These are phyloP conservation scores for Calameuta filiformis DNA, from an alignment of 2,888 invertebrate genomes.

Conservation along the genomic window DNA sequence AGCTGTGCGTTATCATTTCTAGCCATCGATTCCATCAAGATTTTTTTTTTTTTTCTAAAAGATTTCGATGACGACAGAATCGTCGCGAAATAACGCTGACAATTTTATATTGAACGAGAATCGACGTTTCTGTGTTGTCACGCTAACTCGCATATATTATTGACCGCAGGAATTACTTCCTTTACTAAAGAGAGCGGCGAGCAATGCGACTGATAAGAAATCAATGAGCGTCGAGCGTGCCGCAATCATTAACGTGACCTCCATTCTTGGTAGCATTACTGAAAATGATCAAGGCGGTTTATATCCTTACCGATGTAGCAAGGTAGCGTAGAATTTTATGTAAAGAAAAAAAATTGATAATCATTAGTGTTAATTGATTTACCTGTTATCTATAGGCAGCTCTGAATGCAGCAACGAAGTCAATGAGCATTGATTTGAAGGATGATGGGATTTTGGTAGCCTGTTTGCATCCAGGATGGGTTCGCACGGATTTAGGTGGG, in stretches of 20 bases:
- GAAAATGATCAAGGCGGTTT: slow-evolving; percentile 81
- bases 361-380: neutral
- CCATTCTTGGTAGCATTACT: slow-evolving; percentile 82
- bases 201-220: slow-evolving; percentile 65
- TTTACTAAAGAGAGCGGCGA: slow-evolving; percentile 76
- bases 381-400: slow-evolving; percentile 74
- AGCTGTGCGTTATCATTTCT: neutral
- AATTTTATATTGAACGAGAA: neutral
- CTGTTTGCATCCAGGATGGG: slow-evolving; percentile 91
- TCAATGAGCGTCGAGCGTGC: slow-evolving; percentile 74
- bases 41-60: neutral
- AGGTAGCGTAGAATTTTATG: slow-evolving; percentile 70
- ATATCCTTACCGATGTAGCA: slow-evolving; percentile 89
- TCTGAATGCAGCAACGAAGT: slow-evolving; percentile 87
- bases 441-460: slow-evolving; percentile 80
- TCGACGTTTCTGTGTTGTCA: neutral
- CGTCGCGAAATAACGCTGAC: neutral
- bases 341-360: neutral
- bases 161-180: slow-evolving; percentile 76
- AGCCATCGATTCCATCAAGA: neutral
- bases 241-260: slow-evolving; percentile 86
- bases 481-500: slow-evolving; percentile 91
- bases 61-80: neutral
- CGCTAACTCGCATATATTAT: neutral
- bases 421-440: slow-evolving; percentile 84